Evolutionary conservation across 2,797 vertebrate species (phyloP), one percentile per base, ranked within the genome.

Genomic region (Lutra lutra): DNA sequence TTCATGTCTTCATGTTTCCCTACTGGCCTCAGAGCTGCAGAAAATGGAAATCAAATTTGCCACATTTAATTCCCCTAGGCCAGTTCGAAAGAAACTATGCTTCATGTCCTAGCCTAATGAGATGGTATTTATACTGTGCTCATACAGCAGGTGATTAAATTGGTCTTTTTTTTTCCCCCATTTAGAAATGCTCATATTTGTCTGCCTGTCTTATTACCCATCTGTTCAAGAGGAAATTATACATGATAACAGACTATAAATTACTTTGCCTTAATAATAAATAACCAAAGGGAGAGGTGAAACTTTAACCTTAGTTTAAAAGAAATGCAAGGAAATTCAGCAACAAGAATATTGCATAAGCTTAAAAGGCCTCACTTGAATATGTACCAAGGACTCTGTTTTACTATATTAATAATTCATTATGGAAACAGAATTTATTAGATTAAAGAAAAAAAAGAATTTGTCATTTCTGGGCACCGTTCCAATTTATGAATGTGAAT

Each of bases 181-280:
- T 62, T 94, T 94, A 90, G 70, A 95, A 93, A 78, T 85, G 58
- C 46, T 92, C 51, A 25, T 83, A 83, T 64, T 89, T 93, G 93
- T 89, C 56, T 95, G 43, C 82, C 87, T 89, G 51, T 92, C 78
- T 96, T 94, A 64, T 78, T 93, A 79, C 8, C 78, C 72, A 83
- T 93, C 87, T 95, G 79, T 89, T 94, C 62, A 86, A 79, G 82
- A 96, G 78, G 68, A 95, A 97, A 97, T 97, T 82, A 88, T 92
- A 56, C 68, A 75, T n/a, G 54, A 96, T 95, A 77, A 95, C 72
- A 97, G 64, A 73, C 40, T 77, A 92, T 54, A 97, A 97, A 96
- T 96, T 97, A 91, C 75, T 95, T 95, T 95, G 68, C 62, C 72
- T 97, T 87, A 97, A 86, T 94, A 89, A 91, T 93, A 97, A 97